phyloP scores from a whole-genome alignment of 2,888 invertebrate genomes.

The Liopterus haemorrhoidalis region DNA sequence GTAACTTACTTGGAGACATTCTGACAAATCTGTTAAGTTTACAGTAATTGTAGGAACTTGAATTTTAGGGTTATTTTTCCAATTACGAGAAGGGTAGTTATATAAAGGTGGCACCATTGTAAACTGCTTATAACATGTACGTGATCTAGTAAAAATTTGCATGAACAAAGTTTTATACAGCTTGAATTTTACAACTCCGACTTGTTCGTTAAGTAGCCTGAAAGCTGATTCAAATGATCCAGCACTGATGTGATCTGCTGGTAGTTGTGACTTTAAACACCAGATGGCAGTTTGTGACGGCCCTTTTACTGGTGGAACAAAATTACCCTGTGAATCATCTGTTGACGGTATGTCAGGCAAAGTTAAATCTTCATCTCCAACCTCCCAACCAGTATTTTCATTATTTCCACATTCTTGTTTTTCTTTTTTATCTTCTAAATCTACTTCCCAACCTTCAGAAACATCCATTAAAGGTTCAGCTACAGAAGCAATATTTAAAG shows the following conservation, averaged over 20 bases:
- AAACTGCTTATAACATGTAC: slow-evolving; percentile 72
- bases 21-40: slow-evolving; percentile 77
- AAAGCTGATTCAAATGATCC: slow-evolving; percentile 93
- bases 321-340: slow-evolving; percentile 64
- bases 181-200: slow-evolving; percentile 83
- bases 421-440: slow-evolving; percentile 62
- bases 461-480: slow-evolving; percentile 50
- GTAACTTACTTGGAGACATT: slow-evolving; percentile 82
- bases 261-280: slow-evolving; percentile 79
- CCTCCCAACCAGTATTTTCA: slow-evolving; percentile 90
- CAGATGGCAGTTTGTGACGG: slow-evolving; percentile 62
- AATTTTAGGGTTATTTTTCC: slow-evolving; percentile 73
- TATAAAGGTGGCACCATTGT: slow-evolving; percentile 71
- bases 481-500: slow-evolving; percentile 47
- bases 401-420: slow-evolving; percentile 42
- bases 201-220: slow-evolving; percentile 63
- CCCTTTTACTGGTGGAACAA: slow-evolving; percentile 82
- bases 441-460: slow-evolving; percentile 73
- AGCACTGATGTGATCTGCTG: slow-evolving; percentile 86
- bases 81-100: slow-evolving; percentile 80
- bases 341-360: slow-evolving; percentile 63
- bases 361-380: slow-evolving; percentile 93
- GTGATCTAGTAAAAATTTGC: slow-evolving; percentile 65
- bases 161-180: slow-evolving; percentile 77
- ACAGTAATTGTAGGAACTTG: slow-evolving; percentile 73